Evolutionary conservation across 92 coral and sea anemone genomes (phyloP).

Genomic region (Meandrina meandrites): DNA sequence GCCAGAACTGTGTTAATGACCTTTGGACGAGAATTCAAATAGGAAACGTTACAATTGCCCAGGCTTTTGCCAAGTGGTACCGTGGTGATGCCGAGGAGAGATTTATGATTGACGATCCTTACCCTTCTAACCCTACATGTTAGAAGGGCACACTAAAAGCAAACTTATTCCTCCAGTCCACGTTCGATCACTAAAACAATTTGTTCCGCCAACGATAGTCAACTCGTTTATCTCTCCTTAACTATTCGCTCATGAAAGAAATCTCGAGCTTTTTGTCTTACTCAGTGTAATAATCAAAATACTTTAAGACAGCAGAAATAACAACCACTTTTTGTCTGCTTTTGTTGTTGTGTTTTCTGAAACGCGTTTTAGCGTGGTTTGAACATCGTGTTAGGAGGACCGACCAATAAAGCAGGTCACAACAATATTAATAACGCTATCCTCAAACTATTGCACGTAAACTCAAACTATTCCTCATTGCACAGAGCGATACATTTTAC

Average conservation of each 20-base stretch:
- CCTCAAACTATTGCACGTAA: no score
- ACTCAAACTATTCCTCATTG: no score
- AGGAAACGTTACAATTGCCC: conserved; percentile 15
- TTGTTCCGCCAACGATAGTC: neutral
- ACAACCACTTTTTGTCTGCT: no score
- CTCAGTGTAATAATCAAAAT: neutral
- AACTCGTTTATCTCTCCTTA: neutral
- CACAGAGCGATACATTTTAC: no score
- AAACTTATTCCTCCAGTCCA: neutral
- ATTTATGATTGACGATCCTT: conserved; percentile 39
- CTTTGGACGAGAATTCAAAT: conserved; percentile 37
- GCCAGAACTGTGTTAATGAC: conserved; percentile 3
- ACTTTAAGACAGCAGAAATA: no score
- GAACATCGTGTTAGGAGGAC: no score
- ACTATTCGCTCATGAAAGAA: neutral
- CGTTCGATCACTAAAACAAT: no score
- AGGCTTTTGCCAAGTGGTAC: conserved; percentile 38
- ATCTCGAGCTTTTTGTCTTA: neutral
- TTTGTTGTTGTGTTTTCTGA: no score
- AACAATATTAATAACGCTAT: no score
- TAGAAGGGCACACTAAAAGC: neutral
- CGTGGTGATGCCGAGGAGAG: neutral
- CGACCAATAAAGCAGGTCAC: no score
- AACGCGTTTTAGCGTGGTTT: no score
- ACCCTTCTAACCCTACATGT: conserved; percentile 47